Base-by-base conservation (phyloP, 2,797 vertebrate genomes). In the Hippopotamyrus pictus region DNA sequence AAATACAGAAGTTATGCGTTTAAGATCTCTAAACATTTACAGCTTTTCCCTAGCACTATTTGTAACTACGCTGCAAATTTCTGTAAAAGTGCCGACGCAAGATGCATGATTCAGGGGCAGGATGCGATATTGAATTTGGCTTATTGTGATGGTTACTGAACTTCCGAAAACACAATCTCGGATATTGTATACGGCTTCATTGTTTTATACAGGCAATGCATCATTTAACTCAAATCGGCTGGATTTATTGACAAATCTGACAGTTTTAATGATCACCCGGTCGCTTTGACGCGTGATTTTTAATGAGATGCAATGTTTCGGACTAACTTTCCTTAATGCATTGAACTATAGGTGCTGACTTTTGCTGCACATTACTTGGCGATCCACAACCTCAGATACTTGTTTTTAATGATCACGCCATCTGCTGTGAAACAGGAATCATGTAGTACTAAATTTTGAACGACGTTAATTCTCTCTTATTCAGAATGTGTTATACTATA, bases 171-270 rank as follows among this genome's bases (percentile, higher is more conserved):
- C 22, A 17, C 51, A 91, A 73, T 73, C 33, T 73, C 69, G 69
- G 69, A 84, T 79, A 86, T 89, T 88, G 89, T 92, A 90, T 90
- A 84, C 90, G 83, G 48, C 69, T 46, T 19, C 62, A 91, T 82
- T 89, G 57, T 88, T 65, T 76, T 89, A 89, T 86, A 44, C 50
- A 83, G 88, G 91, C 91, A 91, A 94, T 94, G 91, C 87, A 94
- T 95, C 94, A 94, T 92, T 89, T 89, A 88, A 59, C 25, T 41
- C 82, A 89, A 91, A 89, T 90, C 29, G 54, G 57, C 22, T 59
- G 89, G 59, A 89, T 50, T 87, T 94, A 95, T 95, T 93, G 95
- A 94, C 92, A 90, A 89, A 91, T 89, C 84, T 95, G 95, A 91
- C 94, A 91, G 93, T 94, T 82, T 86, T 90, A 91, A 91, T 92